Evolutionary conservation across 2,888 invertebrate species (phyloP).

Genomic region (Amphipoea lucens): DNA sequence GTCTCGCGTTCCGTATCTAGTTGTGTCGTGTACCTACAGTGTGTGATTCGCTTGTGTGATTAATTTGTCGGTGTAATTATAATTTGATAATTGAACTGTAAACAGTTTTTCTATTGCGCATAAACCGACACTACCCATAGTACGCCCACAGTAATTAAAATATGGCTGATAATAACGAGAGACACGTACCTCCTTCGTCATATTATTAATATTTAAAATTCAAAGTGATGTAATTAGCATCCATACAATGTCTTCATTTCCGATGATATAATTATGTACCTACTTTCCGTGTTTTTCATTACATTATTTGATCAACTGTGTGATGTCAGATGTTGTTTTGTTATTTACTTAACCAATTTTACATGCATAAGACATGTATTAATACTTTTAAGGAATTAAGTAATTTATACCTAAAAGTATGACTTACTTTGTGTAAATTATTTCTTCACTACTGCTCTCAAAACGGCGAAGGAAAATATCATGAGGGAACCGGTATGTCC

Average conservation of each 20-base stretch:
- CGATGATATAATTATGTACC: conserved; percentile 7
- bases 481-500: background rate
- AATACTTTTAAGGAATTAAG: background rate
- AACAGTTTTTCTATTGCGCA: too few relatives aligned
- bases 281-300: conserved; percentile 11
- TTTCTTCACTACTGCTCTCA: background rate
- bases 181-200: too few relatives aligned
- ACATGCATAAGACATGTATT: background rate
- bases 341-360: conserved; percentile 15
- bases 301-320: conserved; percentile 42
- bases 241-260: conserved; percentile 16
- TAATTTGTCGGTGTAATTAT: too few relatives aligned
- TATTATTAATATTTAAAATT: conserved; percentile 31
- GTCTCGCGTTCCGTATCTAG: too few relatives aligned
- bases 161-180: too few relatives aligned
- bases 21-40: too few relatives aligned
- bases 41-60: too few relatives aligned
- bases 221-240: conserved; percentile 33
- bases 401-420: background rate
- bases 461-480: background rate
- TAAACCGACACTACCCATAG: too few relatives aligned
- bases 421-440: background rate
- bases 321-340: background rate
- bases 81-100: too few relatives aligned
- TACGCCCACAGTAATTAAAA: too few relatives aligned